Percentiles rank a stretch among this genome's conserved stretches.
These are phyloP conservation scores for Thymelicus acteon DNA, from an alignment of 2,888 invertebrate species.

Conservation along the genomic window DNA sequence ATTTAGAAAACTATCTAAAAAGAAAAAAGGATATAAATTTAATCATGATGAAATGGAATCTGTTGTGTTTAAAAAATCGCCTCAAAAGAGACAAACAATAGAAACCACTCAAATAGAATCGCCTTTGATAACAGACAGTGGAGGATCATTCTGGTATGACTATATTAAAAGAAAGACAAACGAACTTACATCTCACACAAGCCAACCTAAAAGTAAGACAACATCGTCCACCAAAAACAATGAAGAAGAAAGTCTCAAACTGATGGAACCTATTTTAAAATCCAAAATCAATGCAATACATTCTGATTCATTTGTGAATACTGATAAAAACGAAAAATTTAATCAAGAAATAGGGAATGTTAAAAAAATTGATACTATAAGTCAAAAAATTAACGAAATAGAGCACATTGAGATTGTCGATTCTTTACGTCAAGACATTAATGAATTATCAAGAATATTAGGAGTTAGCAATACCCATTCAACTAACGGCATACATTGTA, in stretches of 20 bases:
- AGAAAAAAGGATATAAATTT: slow-evolving; percentile 46
- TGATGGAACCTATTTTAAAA: too few species aligned
- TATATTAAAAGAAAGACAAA: slow-evolving; percentile 49
- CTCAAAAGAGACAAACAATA: slow-evolving; percentile 46
- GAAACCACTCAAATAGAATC: slow-evolving; percentile 45
- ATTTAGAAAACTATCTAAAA: slow-evolving; percentile 41
- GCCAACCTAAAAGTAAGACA: background rate
- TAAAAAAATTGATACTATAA: slow-evolving; percentile 42
- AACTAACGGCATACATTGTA: background rate
- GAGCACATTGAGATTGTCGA: slow-evolving; percentile 34
- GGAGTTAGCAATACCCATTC: slow-evolving; percentile 37
- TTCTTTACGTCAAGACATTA: slow-evolving; percentile 47
- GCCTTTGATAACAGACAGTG: slow-evolving; percentile 53
- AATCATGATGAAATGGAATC: slow-evolving; percentile 38
- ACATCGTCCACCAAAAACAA: background rate
- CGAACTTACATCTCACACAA: background rate
- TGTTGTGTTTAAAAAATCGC: slow-evolving; percentile 36
- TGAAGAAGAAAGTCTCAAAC: background rate
- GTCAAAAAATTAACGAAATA: slow-evolving; percentile 46
- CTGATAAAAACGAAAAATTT: background rate
- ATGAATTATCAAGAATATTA: slow-evolving; percentile 52
- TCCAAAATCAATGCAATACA: background rate
- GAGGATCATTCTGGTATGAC: slow-evolving; percentile 57
- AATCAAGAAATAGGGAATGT: slow-evolving; percentile 18
- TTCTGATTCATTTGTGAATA: background rate